phyloP scores from a whole-genome alignment of 2,888 invertebrate genomes.

The Blomia tropicalis region DNA sequence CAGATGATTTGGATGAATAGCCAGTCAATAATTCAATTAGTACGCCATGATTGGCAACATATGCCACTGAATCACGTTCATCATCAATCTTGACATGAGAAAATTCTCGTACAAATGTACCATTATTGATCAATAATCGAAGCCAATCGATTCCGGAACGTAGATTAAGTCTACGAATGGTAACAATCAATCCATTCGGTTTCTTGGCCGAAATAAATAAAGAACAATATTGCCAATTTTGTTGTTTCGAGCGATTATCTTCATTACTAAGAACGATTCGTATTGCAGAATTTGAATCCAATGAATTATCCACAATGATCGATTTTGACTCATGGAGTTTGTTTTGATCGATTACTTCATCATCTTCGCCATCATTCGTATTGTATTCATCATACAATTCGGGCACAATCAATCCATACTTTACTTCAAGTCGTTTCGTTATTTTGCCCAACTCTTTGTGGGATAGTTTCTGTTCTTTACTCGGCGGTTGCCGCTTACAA shows the following conservation, averaged over 20 bases:
- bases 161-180: neutral
- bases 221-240: slow-evolving; percentile 14
- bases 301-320: slow-evolving; percentile 13
- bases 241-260: neutral
- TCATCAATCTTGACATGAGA: neutral
- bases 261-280: neutral
- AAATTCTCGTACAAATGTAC: slow-evolving; percentile 5
- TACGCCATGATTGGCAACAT: slow-evolving; percentile 12
- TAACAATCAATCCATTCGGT: slow-evolving; percentile 14
- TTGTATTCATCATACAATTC: neutral
- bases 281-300: neutral
- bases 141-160: slow-evolving; percentile 8
- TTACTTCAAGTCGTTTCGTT: neutral
- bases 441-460: neutral
- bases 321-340: neutral
- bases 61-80: slow-evolving; percentile 1
- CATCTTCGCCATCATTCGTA: neutral
- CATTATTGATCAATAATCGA: slow-evolving; percentile 4
- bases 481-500: neutral
- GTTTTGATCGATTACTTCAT: neutral
- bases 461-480: neutral
- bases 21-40: slow-evolving; percentile 8
- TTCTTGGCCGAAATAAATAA: neutral
- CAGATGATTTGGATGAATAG: slow-evolving; percentile 8
- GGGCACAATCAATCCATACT: neutral